Evolutionary conservation across 2,113 vertebrate genomes (phyloP).

Genomic region (Colius striatus): DNA sequence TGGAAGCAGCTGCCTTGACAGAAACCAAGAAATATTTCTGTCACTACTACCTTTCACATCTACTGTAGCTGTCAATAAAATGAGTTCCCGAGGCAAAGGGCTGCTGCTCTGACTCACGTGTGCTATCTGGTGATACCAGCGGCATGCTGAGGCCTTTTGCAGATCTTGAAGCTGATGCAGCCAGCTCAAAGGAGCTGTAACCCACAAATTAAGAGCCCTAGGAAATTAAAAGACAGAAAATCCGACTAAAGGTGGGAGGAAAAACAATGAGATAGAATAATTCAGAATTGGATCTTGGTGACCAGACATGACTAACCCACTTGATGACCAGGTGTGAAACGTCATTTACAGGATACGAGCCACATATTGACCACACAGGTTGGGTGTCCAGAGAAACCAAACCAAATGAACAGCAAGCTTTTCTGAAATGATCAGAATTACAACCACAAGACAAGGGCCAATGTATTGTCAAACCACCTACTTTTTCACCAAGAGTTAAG

Average conservation of each 20-base stretch:
- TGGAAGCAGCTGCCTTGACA: background rate
- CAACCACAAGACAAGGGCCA: accelerated
- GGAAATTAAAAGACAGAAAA: background rate
- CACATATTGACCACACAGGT: accelerated
- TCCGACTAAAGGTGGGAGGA: background rate
- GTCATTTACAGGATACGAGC: background rate
- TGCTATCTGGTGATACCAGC: background rate
- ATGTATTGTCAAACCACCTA: background rate
- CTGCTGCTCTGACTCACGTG: accelerated
- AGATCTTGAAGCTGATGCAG: background rate
- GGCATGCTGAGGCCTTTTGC: background rate
- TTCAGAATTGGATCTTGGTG: background rate
- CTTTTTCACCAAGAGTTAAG: too few relatives aligned
- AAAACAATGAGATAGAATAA: background rate
- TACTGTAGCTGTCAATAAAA: background rate
- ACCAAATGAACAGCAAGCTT: background rate
- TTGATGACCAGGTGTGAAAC: background rate
- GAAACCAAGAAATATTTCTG: background rate
- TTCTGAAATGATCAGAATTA: background rate
- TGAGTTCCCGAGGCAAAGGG: background rate
- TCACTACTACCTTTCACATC: background rate
- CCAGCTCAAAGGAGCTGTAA: background rate
- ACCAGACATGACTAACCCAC: background rate
- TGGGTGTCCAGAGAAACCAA: background rate
- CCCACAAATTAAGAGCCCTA: background rate